Evolutionary conservation across 2,113 vertebrate genomes (phyloP), one percentile per base, ranked within the genome.

Genomic region (Psittacara wagleri): DNA sequence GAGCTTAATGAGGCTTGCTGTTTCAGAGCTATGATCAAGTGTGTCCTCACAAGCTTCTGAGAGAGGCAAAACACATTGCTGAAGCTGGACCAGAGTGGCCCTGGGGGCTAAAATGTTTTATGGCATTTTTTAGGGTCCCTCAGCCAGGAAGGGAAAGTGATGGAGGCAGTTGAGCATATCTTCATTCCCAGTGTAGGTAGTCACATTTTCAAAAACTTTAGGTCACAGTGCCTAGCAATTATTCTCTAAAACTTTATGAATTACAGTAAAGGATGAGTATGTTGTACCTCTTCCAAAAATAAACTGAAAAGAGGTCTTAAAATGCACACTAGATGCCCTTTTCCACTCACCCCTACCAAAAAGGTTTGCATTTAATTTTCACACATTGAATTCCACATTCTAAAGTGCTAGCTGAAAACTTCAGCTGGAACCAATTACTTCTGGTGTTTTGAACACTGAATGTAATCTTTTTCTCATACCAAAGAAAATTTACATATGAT

Each of bases 401-500:
- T 80, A 73, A 80, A 95, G 93, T 81, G 29, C 46, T 69, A 70
- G 17, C 86, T 83, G 74, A 87, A 95, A 87, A 93, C 67, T 31
- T 48, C 46, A 48, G 51, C 74, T 90, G 3, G 6, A 86, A 69
- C 70, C 51, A 91, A 74, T 95, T 97, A 55, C 87, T 97, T 95
- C 91, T 66, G 61, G 14, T 15, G 18, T 90, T 97, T 96, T 95
- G 82, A 96, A 94, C 79, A 68, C n/a, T 86, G 76, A 93, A 92
- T 97, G 93, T 84, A 54, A 44, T 96, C 96, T 94, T 94, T 83
- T 94, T 49, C 61, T 93, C 73, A 64, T 55, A 29, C 33, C 66
- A 89, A 59, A 90, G 63, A 92, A 84, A 39, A 96, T 82, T 61
- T 84, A 29, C 6, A 0, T 59, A 29, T 37, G 33, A 92, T 95